Percentiles rank a stretch among this genome's conserved stretches.
Evolutionary conservation across 2,888 invertebrate species (phyloP).

Genomic region (Bellardia bayeri): DNA sequence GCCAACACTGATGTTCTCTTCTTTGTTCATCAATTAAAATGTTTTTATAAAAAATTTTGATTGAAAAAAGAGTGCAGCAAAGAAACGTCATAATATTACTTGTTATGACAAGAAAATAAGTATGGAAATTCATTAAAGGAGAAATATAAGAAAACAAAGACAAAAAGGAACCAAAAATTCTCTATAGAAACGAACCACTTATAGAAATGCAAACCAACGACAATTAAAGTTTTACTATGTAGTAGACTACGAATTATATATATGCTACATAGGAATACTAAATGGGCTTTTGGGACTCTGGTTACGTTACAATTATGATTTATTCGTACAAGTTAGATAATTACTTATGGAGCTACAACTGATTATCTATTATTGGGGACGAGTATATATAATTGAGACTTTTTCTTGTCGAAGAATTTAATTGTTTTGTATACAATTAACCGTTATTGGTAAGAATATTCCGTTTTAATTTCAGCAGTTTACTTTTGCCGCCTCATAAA

Average conservation of each 20-base stretch:
- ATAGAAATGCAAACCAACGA: not conserved
- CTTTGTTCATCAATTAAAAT: not conserved
- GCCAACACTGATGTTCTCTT: not conserved
- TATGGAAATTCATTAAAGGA: not conserved
- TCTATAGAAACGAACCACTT: not conserved
- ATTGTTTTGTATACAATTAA: too few species aligned
- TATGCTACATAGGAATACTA: not conserved
- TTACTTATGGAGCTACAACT: too few species aligned
- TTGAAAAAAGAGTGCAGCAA: not conserved
- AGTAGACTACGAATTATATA: not conserved
- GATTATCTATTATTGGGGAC: too few species aligned
- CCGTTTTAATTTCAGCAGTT: too few species aligned
- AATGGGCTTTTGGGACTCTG: too few species aligned
- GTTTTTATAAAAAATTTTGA: not conserved
- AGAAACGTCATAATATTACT: not conserved
- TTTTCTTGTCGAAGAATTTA: too few species aligned
- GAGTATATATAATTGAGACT: too few species aligned
- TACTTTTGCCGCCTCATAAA: too few species aligned
- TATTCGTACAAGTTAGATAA: too few species aligned
- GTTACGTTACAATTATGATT: too few species aligned
- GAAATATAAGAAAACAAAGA: not conserved
- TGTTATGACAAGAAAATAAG: conserved; percentile 5
- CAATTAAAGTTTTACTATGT: not conserved
- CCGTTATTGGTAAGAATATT: too few species aligned
- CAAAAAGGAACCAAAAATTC: not conserved